Evolutionary conservation across 2,888 invertebrate genomes (phyloP).

Genomic region (Abrostola tripartita): DNA sequence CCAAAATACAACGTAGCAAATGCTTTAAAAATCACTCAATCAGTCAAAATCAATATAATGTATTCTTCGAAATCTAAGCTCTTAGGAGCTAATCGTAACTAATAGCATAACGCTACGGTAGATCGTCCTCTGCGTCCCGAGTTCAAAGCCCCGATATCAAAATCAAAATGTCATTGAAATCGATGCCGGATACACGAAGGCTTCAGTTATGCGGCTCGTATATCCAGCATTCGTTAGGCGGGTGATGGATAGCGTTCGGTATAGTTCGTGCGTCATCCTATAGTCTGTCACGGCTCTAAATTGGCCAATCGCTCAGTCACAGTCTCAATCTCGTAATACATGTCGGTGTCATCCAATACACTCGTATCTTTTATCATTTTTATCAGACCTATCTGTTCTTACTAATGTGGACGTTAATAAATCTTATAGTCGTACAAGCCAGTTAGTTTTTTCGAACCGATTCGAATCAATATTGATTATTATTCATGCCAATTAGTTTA

Average conservation of each 20-base stretch:
- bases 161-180: constrained; percentile 56
- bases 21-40: constrained; percentile 1
- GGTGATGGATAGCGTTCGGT: constrained; percentile 68
- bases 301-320: constrained; percentile 62
- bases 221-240: constrained; percentile 74
- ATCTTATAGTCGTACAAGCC: constrained; percentile 16
- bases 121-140: constrained; percentile 28
- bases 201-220: constrained; percentile 66
- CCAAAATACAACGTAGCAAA: not conserved
- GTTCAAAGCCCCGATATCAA: constrained; percentile 48
- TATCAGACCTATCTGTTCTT: constrained; percentile 27
- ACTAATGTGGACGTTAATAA: constrained; percentile 30
- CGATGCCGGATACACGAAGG: constrained; percentile 68
- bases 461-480: not conserved
- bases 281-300: constrained; percentile 59
- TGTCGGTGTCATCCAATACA: constrained; percentile 42
- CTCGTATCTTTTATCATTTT: constrained; percentile 44
- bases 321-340: constrained; percentile 51
- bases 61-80: too few species aligned
- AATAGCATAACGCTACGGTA: constrained; percentile 6
- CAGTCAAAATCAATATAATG: constrained; percentile 10
- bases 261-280: constrained; percentile 55
- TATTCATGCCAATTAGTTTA: not conserved
- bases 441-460: constrained; percentile 14
- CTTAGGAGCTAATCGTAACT: constrained; percentile 3